phyloP scores from a whole-genome alignment of 2,888 invertebrate genomes.

The Philaethria dido region DNA sequence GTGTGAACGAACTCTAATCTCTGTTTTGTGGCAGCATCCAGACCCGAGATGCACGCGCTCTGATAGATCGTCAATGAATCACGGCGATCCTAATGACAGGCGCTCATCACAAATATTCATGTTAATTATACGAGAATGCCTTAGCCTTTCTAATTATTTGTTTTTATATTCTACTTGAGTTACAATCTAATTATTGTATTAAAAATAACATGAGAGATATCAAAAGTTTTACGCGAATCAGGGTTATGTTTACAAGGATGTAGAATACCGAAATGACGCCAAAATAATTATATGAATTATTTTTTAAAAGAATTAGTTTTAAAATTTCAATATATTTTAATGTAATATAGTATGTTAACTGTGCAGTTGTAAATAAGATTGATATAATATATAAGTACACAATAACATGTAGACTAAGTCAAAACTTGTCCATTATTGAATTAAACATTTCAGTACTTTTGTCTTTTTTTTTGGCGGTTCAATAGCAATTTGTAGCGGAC shows the following conservation, averaged over 20 bases:
- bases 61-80: constrained; percentile 59
- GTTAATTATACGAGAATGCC: constrained; percentile 8
- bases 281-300: too few species aligned
- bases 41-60: constrained; percentile 69
- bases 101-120: constrained; percentile 36
- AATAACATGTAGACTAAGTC: neutral
- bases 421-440: neutral
- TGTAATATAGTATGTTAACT: too few species aligned
- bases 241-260: too few species aligned
- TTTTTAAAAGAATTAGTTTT: neutral
- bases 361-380: too few species aligned
- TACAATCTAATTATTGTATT: too few species aligned
- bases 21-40: constrained; percentile 78
- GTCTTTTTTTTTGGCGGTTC: neutral
- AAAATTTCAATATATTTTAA: too few species aligned
- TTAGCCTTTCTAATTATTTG: neutral
- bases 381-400: too few species aligned
- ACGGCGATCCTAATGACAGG: constrained; percentile 42
- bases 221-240: too few species aligned
- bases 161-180: too few species aligned
- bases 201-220: too few species aligned
- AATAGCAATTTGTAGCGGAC: neutral
- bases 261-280: too few species aligned
- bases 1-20: constrained; percentile 84
- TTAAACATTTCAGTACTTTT: neutral